These are phyloP conservation scores for Bucorvus abyssinicus DNA, from an alignment of 2,797 vertebrate species.

Conservation along the genomic window DNA sequence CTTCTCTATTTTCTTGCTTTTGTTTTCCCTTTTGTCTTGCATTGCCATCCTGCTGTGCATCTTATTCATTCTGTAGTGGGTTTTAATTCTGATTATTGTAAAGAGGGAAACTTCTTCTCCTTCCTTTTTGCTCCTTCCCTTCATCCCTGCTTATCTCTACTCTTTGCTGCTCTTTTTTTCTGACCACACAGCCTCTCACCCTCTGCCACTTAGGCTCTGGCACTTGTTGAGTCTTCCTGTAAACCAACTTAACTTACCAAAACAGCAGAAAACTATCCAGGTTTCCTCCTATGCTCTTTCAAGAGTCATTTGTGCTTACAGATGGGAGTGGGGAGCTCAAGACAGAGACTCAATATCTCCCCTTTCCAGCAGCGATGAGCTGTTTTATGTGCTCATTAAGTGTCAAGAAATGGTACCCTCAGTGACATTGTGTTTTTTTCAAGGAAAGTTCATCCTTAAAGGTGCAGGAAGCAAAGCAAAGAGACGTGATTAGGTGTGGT, in stretches of 20 bases:
- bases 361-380: background rate
- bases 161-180: background rate
- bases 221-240: background rate
- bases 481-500: background rate
- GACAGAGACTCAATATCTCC: background rate
- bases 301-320: constrained; percentile 23
- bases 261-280: background rate
- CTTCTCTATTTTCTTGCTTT: background rate
- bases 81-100: background rate
- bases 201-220: background rate
- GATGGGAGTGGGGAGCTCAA: background rate
- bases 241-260: background rate
- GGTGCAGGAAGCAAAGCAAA: background rate
- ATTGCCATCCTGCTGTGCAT: background rate
- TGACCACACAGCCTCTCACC: background rate
- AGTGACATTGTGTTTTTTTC: background rate
- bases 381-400: constrained; percentile 2
- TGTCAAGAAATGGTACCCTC: background rate
- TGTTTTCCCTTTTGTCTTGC: background rate
- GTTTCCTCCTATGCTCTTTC: constrained; percentile 26
- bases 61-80: background rate
- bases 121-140: background rate
- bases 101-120: background rate
- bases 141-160: background rate
- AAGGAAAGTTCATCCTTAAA: background rate